Evolutionary conservation across 1,140 invertebrate species (phyloP).

Genomic region (Leptinotarsa undecemlineata): DNA sequence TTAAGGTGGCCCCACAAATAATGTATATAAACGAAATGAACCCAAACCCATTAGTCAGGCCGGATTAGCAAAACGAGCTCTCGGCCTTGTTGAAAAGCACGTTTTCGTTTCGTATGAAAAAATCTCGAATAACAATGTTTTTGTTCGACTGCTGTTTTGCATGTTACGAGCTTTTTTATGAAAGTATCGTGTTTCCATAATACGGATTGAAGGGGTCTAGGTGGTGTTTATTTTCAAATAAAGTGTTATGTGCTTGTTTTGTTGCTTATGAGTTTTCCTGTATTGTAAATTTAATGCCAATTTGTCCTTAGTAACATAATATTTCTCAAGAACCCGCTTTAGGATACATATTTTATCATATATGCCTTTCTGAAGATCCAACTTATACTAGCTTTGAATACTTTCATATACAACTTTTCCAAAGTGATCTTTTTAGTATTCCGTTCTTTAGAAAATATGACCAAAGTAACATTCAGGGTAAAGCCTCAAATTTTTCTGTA

Average conservation of each 20-base stretch:
- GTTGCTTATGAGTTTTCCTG: too few relatives aligned
- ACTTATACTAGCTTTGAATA: too few relatives aligned
- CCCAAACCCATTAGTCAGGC: not conserved
- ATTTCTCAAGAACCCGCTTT: too few relatives aligned
- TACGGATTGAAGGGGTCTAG: not conserved
- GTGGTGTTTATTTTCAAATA: not conserved
- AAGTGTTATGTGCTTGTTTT: not conserved
- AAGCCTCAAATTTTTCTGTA: too few relatives aligned
- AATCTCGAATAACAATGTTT: not conserved
- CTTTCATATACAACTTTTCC: too few relatives aligned
- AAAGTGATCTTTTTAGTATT: too few relatives aligned
- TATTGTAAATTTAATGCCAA: too few relatives aligned
- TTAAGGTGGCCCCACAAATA: constrained; percentile 18
- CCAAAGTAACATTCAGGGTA: too few relatives aligned
- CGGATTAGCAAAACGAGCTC: not conserved
- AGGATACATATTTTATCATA: too few relatives aligned
- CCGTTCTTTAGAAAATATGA: too few relatives aligned
- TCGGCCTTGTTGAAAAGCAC: constrained; percentile 4
- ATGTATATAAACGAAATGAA: constrained; percentile 13
- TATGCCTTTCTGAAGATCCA: too few relatives aligned
- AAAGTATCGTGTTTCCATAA: not conserved
- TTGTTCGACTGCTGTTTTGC: constrained; percentile 7
- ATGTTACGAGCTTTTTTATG: constrained; percentile 1
- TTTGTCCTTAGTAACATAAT: too few relatives aligned
- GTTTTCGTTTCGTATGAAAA: not conserved